A percentile compares a stretch with the other conserved stretches of the same genome.
phyloP scores from a whole-genome alignment of 2,113 vertebrate genomes.

The Thunnus thynnus region DNA sequence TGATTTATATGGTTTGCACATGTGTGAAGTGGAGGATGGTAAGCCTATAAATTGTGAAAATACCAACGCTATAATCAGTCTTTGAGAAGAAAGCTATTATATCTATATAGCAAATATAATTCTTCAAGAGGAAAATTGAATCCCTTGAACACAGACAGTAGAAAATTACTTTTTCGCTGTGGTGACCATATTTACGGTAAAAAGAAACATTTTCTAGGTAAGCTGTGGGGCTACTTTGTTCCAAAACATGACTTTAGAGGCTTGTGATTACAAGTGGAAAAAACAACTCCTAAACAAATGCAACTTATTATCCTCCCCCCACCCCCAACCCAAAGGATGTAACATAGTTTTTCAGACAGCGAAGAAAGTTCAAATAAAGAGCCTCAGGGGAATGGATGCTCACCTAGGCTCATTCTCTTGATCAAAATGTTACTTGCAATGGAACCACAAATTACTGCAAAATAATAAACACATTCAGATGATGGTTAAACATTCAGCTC shows the following conservation, averaged over 20 bases:
- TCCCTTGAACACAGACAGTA: slow-evolving; percentile 51
- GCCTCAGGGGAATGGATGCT: neutral
- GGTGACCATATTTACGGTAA: slow-evolving; percentile 38
- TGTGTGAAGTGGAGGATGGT: neutral
- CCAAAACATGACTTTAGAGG: slow-evolving; percentile 24
- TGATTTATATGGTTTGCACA: neutral
- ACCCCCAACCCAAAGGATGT: too few relatives aligned
- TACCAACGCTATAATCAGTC: slow-evolving; percentile 44
- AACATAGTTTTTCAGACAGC: neutral
- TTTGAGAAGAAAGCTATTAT: slow-evolving; percentile 48
- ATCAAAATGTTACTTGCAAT: neutral
- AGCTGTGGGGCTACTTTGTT: slow-evolving; percentile 32
- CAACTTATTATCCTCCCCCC: neutral
- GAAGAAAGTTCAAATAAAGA: slow-evolving; percentile 16
- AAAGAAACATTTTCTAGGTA: slow-evolving; percentile 11
- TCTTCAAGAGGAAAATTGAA: slow-evolving; percentile 70
- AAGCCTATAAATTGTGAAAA: slow-evolving; percentile 38
- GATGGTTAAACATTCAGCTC: slow-evolving; percentile 20
- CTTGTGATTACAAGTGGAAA: slow-evolving; percentile 18
- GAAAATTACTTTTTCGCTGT: slow-evolving; percentile 66
- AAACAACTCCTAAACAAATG: neutral
- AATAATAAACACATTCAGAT: slow-evolving; percentile 41
- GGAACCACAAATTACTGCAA: slow-evolving; percentile 1
- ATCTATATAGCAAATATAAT: slow-evolving; percentile 61
- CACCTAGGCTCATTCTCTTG: neutral